A percentile compares a stretch with the other conserved stretches of the same genome.
Evolutionary conservation across 1,140 invertebrate genomes (phyloP).

Genomic region (Pseudomyrmex pallidus): DNA sequence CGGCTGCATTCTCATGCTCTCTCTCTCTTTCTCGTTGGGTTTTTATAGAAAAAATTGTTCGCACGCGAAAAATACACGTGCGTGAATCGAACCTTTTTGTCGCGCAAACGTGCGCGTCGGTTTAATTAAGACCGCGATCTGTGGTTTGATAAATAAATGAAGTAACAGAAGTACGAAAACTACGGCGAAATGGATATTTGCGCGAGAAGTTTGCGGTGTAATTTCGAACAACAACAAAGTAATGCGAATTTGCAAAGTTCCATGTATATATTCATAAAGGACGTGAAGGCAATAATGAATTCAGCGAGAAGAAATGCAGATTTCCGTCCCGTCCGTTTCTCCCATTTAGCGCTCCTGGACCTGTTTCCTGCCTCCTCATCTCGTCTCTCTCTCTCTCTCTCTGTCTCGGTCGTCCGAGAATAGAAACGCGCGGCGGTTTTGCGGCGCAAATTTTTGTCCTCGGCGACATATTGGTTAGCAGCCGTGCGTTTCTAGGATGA

Average conservation of each 20-base stretch:
- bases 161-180: too few species aligned
- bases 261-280: background rate
- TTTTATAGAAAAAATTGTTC: background rate
- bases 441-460: conserved; percentile 65
- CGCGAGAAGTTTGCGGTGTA: background rate
- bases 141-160: too few species aligned
- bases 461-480: conserved; percentile 54
- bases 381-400: conserved; percentile 38
- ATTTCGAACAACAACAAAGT: background rate
- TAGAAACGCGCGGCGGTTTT: conserved; percentile 73
- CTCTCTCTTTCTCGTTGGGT: too few species aligned
- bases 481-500: conserved; percentile 37
- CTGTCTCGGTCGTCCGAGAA: conserved; percentile 63
- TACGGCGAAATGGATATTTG: too few species aligned
- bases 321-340: conserved; percentile 3
- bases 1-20: background rate
- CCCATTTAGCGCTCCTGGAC: conserved; percentile 7
- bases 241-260: background rate
- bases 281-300: conserved; percentile 1
- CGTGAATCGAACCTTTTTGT: too few species aligned
- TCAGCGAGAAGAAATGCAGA: conserved; percentile 43
- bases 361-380: conserved; percentile 32
- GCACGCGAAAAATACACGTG: background rate
- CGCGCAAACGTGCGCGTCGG: too few species aligned
- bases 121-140: too few species aligned